phyloP scores from a whole-genome alignment of 35 echinoderm and acorn worm genomes.

The Strongylocentrotus purpuratus region DNA sequence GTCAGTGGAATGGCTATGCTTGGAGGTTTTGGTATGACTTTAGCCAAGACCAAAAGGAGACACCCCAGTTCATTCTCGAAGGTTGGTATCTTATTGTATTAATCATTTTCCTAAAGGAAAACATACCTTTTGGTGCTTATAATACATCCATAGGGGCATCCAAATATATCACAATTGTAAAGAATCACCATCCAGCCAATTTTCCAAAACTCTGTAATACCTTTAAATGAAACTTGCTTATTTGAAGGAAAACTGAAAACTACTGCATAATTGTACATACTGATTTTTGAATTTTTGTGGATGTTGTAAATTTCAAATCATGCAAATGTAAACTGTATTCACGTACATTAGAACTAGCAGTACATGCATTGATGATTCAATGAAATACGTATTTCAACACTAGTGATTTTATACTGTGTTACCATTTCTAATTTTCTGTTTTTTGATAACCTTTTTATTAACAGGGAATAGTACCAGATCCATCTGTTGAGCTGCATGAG shows the following conservation, averaged over 20 bases:
- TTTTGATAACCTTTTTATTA: neutral
- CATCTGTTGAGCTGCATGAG: slow-evolving; percentile 74
- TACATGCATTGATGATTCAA: neutral
- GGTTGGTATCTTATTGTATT: slow-evolving; percentile 41
- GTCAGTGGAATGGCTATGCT: slow-evolving; percentile 78
- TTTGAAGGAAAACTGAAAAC: too few species aligned
- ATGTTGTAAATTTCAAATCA: neutral
- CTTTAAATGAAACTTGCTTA: neutral
- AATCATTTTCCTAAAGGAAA: neutral
- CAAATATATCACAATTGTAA: too few species aligned
- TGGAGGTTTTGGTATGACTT: slow-evolving; percentile 83
- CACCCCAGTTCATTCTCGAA: slow-evolving; percentile 80
- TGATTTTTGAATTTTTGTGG: neutral
- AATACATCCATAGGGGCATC: too few species aligned
- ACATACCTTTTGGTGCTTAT: too few species aligned
- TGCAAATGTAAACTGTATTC: neutral
- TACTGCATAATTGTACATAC: neutral
- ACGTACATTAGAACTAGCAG: too few species aligned
- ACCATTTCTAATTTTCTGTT: neutral
- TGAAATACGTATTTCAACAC: neutral
- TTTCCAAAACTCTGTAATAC: too few species aligned
- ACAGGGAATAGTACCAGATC: slow-evolving; percentile 69
- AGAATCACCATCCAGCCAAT: too few species aligned
- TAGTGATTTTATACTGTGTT: too few species aligned
- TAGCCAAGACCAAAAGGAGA: slow-evolving; percentile 73